Percentiles rank a stretch among this genome's conserved stretches.
These are phyloP conservation scores for Rhadinocentrus ornatus DNA, from an alignment of 2,797 vertebrate genomes.

Conservation along the genomic window DNA sequence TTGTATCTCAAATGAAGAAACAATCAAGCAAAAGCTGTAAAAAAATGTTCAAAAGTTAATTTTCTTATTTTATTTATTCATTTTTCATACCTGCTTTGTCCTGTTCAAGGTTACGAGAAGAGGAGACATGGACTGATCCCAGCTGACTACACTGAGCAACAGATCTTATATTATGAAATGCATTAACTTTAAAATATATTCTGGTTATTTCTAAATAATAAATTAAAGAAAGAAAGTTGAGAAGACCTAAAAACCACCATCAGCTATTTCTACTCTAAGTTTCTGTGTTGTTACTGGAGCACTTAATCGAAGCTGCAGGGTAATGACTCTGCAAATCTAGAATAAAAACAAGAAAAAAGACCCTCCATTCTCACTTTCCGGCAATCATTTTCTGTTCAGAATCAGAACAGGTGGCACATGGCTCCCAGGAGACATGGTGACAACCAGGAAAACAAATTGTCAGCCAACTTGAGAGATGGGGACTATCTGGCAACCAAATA, in stretches of 20 bases:
- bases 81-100: too few species aligned
- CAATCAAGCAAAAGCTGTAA: too few species aligned
- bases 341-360: constrained; percentile 20
- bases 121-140: too few species aligned
- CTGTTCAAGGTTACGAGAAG: too few species aligned
- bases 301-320: constrained; percentile 51
- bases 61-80: too few species aligned
- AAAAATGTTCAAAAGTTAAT: too few species aligned
- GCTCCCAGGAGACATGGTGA: constrained; percentile 66
- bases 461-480: constrained; percentile 57
- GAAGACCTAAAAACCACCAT: constrained; percentile 37
- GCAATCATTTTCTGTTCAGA: constrained; percentile 52
- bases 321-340: constrained; percentile 44
- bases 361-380: constrained; percentile 34
- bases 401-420: constrained; percentile 73
- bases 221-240: constrained; percentile 1
- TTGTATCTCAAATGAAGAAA: too few species aligned
- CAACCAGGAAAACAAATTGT: constrained; percentile 78
- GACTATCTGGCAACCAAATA: constrained; percentile 63
- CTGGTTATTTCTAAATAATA: too few species aligned
- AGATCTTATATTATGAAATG: too few species aligned
- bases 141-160: too few species aligned
- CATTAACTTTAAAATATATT: too few species aligned
- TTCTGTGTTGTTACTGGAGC: constrained; percentile 44
- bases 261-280: constrained; percentile 58